These are phyloP conservation scores for Athrips mouffetella DNA, from an alignment of 2,888 invertebrate genomes.

Conservation along the genomic window DNA sequence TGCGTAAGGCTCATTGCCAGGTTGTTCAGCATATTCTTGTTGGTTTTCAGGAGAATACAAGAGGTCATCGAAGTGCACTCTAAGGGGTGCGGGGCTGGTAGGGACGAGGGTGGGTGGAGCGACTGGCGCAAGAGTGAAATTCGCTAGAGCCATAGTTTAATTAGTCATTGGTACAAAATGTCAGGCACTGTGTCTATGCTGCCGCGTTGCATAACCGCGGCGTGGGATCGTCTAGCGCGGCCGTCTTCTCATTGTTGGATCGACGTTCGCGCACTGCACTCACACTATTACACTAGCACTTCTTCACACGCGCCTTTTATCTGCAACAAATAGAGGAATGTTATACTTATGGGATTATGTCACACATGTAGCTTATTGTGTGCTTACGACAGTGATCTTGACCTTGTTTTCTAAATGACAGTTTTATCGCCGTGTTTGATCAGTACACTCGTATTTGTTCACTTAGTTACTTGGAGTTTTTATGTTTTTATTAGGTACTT, in stretches of 20 bases:
- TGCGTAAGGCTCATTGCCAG: constrained; percentile 47
- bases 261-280: constrained; percentile 42
- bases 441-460: not conserved
- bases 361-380: constrained; percentile 11
- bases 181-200: constrained; percentile 54
- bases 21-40: constrained; percentile 48
- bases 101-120: constrained; percentile 54
- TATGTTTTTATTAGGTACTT: too few relatives aligned
- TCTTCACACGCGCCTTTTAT: constrained; percentile 34
- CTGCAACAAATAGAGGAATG: constrained; percentile 55
- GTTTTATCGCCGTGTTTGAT: constrained; percentile 1
- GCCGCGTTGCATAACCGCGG: constrained; percentile 56
- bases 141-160: constrained; percentile 68
- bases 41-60: constrained; percentile 59
- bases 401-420: constrained; percentile 7
- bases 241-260: constrained; percentile 53
- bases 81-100: constrained; percentile 52
- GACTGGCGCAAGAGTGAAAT: constrained; percentile 60
- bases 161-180: constrained; percentile 58
- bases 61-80: constrained; percentile 60
- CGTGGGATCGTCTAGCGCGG: constrained; percentile 45
- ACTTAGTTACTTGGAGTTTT: too few relatives aligned
- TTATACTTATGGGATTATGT: constrained; percentile 11
- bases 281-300: constrained; percentile 46
- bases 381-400: constrained; percentile 15